Conservation (phyloP, 2,888 invertebrate genomes). For the Drosophila histrio region DNA sequence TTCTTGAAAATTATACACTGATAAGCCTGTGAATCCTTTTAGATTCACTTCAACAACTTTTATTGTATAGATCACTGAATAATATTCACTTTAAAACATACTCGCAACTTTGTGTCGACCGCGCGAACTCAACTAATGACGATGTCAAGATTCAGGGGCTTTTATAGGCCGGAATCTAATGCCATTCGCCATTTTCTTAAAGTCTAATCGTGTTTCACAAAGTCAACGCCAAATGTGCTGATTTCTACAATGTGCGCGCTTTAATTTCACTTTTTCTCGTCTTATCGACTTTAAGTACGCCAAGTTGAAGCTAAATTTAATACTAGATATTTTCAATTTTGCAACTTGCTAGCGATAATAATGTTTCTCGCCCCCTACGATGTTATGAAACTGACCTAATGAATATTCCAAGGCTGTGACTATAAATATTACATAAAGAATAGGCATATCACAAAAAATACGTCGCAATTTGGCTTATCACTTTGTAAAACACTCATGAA, state of each 20-base stretch:
- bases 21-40: slow-evolving; percentile 25
- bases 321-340: slow-evolving; percentile 37
- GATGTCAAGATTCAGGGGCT: slow-evolving; percentile 20
- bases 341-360: slow-evolving; percentile 46
- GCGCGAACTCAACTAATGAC: slow-evolving; percentile 57
- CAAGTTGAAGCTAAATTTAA: slow-evolving; percentile 52
- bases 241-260: slow-evolving; percentile 32
- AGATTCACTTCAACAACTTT: slow-evolving; percentile 20
- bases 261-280: slow-evolving; percentile 39
- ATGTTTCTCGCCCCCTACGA: slow-evolving; percentile 30
- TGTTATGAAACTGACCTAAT: slow-evolving; percentile 46
- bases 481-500: slow-evolving; percentile 9
- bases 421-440: slow-evolving; percentile 28
- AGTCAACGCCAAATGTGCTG: slow-evolving; percentile 24
- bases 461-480: slow-evolving; percentile 52
- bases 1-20: slow-evolving; percentile 17
- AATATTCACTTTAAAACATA: slow-evolving; percentile 30
- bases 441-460: slow-evolving; percentile 13
- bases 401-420: slow-evolving; percentile 37
- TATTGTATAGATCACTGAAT: background rate
- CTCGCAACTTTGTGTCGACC: slow-evolving; percentile 27
- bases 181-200: slow-evolving; percentile 50
- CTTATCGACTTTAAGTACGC: slow-evolving; percentile 60
- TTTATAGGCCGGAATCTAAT: slow-evolving; percentile 52
- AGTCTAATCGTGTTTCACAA: slow-evolving; percentile 26